phyloP scores from a whole-genome alignment of 1,140 invertebrate species.

The Pectinophora gossypiella region DNA sequence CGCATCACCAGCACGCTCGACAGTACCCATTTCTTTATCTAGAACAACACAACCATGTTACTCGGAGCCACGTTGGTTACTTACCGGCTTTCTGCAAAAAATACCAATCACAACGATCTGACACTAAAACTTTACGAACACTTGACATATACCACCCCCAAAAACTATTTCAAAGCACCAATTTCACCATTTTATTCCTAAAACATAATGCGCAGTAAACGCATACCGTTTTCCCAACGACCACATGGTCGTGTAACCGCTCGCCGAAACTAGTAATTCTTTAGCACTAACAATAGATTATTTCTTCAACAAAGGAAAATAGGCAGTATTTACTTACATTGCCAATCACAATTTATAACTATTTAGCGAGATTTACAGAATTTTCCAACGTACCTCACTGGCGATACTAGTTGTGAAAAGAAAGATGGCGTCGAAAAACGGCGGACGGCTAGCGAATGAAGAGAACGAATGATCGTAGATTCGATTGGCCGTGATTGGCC shows the following conservation, averaged over 20 bases:
- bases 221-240: slow-evolving; percentile 42
- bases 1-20: slow-evolving; percentile 60
- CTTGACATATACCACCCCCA: neutral
- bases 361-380: slow-evolving; percentile 30
- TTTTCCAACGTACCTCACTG: slow-evolving; percentile 54
- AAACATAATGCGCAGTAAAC: slow-evolving; percentile 64
- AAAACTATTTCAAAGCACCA: neutral
- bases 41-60: slow-evolving; percentile 39
- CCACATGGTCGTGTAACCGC: slow-evolving; percentile 51
- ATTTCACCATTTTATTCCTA: slow-evolving; percentile 8
- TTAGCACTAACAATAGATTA: slow-evolving; percentile 4
- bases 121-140: neutral
- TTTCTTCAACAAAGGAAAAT: neutral
- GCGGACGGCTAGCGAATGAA: slow-evolving; percentile 26
- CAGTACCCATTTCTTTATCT: slow-evolving; percentile 60
- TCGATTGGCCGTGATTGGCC: neutral
- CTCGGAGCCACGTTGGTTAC: slow-evolving; percentile 52
- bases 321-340: slow-evolving; percentile 10
- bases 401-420: slow-evolving; percentile 62
- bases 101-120: neutral
- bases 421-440: slow-evolving; percentile 61
- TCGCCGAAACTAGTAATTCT: slow-evolving; percentile 8
- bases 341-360: slow-evolving; percentile 12
- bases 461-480: slow-evolving; percentile 14
- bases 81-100: slow-evolving; percentile 26